A percentile compares a stretch with the other conserved stretches of the same genome.
Conservation (phyloP, 2,888 invertebrate species). For the Epirrhoe tristata region DNA sequence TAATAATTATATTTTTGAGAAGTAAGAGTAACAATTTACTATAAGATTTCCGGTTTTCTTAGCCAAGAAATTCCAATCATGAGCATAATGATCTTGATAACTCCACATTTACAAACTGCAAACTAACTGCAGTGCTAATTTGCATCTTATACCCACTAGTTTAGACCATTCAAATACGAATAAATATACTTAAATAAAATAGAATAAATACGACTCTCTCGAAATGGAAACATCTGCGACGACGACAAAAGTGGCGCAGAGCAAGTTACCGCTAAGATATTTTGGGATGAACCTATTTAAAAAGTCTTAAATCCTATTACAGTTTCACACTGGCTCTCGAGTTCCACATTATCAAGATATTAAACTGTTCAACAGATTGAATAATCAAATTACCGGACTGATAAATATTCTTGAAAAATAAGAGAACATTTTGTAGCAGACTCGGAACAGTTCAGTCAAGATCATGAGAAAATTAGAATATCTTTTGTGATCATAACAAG, state of each 20-base stretch:
- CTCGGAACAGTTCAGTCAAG: neutral
- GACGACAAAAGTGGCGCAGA: constrained; percentile 49
- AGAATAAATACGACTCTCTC: constrained; percentile 34
- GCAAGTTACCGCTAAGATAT: constrained; percentile 49
- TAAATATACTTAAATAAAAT: constrained; percentile 28
- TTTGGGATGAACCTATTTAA: constrained; percentile 56
- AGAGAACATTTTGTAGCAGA: neutral
- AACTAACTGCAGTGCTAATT: neutral
- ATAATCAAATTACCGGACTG: constrained; percentile 16
- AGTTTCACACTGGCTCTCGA: constrained; percentile 49
- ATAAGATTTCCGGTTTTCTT: too few species aligned
- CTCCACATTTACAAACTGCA: neutral
- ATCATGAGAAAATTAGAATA: neutral
- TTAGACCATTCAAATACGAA: constrained; percentile 18
- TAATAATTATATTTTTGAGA: too few species aligned
- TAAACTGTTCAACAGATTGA: constrained; percentile 7
- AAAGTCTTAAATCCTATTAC: constrained; percentile 51
- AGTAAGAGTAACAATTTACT: too few species aligned
- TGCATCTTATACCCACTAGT: neutral
- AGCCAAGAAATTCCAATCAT: too few species aligned
- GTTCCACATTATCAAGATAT: constrained; percentile 38
- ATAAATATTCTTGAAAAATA: constrained; percentile 1
- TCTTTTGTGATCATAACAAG: constrained; percentile 5
- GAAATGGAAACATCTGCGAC: constrained; percentile 47
- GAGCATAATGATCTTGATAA: neutral